phyloP scores from a whole-genome alignment of 1,140 invertebrate species.

The Teleogryllus occipitalis region DNA sequence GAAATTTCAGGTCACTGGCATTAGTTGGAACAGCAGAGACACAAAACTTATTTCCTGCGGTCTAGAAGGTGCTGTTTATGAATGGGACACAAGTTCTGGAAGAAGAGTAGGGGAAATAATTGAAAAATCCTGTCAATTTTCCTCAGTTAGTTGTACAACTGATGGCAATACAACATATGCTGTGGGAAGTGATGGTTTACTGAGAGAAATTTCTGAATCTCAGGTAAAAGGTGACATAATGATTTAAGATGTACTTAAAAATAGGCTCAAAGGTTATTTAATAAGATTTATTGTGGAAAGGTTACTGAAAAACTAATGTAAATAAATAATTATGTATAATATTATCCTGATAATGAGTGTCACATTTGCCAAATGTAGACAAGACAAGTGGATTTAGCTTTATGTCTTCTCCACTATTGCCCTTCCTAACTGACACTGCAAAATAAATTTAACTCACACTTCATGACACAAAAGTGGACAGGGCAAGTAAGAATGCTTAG shows the following conservation, averaged over 20 bases:
- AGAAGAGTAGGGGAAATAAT: conserved; percentile 66
- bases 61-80: conserved; percentile 79
- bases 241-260: not conserved
- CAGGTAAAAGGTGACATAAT: conserved; percentile 33
- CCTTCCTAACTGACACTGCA: too few relatives aligned
- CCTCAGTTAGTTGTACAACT: conserved; percentile 44
- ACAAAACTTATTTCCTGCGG: conserved; percentile 69
- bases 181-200: conserved; percentile 63
- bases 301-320: too few relatives aligned
- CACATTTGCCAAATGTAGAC: too few relatives aligned
- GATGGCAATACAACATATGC: conserved; percentile 63
- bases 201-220: conserved; percentile 71
- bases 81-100: conserved; percentile 72
- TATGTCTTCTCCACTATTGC: too few relatives aligned
- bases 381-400: too few relatives aligned
- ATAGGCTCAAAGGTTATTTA: not conserved
- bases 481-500: too few relatives aligned
- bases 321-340: too few relatives aligned
- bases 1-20: conserved; percentile 29
- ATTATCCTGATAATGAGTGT: too few relatives aligned
- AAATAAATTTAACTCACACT: too few relatives aligned
- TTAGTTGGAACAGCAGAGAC: conserved; percentile 72
- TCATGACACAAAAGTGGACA: too few relatives aligned
- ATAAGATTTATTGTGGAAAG: not conserved
- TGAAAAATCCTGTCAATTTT: conserved; percentile 59